A percentile compares a stretch with the other conserved stretches of the same genome.
phyloP scores from a whole-genome alignment of 1,140 invertebrate genomes.

The Zaprionus nigranus region DNA sequence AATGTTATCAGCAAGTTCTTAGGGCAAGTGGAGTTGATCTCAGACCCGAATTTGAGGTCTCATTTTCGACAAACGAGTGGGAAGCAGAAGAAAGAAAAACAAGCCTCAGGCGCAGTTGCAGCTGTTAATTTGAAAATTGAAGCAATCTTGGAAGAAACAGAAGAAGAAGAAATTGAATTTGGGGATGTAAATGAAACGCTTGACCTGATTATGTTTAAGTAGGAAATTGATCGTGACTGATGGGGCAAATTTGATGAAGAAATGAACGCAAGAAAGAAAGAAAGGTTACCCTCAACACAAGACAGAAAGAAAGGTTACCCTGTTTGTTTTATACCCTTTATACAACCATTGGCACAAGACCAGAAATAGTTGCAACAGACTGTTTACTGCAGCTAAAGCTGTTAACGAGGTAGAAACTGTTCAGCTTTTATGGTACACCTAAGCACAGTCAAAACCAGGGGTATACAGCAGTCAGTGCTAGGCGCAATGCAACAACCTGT shows the following conservation, averaged over 20 bases:
- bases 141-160: neutral
- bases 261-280: neutral
- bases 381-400: neutral
- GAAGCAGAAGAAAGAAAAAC: conserved; percentile 1
- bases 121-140: conserved; percentile 77
- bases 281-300: neutral
- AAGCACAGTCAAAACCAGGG: conserved; percentile 17
- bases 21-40: conserved; percentile 39
- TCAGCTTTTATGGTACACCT: conserved; percentile 4
- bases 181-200: conserved; percentile 52
- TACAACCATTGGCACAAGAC: neutral
- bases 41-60: conserved; percentile 11
- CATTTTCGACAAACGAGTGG: conserved; percentile 18
- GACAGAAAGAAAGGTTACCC: neutral
- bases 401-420: conserved; percentile 17
- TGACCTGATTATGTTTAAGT: neutral
- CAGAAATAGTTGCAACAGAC: neutral
- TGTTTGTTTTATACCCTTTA: neutral
- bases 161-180: conserved; percentile 14
- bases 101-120: conserved; percentile 58
- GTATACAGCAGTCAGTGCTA: neutral
- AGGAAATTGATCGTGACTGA: neutral
- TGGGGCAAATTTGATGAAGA: neutral
- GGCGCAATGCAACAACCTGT: conserved; percentile 7
- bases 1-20: conserved; percentile 59